Evolutionary conservation across 53 echinoderm and acorn worm species (phyloP).

Genomic region (Zoroaster sp.): DNA sequence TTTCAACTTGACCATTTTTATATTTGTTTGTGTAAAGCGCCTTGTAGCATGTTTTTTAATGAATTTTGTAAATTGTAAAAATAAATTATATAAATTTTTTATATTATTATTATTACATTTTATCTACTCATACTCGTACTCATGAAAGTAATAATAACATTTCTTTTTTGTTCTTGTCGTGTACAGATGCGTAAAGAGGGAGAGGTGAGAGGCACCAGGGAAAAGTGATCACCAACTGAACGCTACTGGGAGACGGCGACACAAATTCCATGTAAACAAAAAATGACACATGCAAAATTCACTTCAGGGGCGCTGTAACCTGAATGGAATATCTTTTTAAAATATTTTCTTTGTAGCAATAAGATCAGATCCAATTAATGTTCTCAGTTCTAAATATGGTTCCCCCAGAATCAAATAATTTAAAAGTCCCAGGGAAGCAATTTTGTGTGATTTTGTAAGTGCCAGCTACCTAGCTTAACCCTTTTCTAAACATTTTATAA

Average conservation of each 20-base stretch:
- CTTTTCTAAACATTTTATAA: neutral
- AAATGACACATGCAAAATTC: neutral
- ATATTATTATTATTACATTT: too few species aligned
- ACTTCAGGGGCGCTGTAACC: neutral
- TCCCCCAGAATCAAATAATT: too few species aligned
- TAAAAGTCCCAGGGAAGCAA: neutral
- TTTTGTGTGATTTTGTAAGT: neutral
- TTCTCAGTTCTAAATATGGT: neutral
- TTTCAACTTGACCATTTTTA: too few species aligned
- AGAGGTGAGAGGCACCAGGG: conserved; percentile 23
- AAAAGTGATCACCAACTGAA: conserved; percentile 8
- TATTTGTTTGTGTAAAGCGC: too few species aligned
- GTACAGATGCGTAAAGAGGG: conserved; percentile 21
- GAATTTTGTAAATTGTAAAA: too few species aligned
- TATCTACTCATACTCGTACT: neutral
- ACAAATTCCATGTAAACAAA: neutral
- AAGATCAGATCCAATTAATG: neutral
- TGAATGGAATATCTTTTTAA: neutral
- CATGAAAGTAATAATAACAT: too few species aligned
- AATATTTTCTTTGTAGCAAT: neutral
- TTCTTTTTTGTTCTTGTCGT: neutral
- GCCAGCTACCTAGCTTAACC: neutral
- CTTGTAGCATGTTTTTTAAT: too few species aligned
- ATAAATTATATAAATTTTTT: too few species aligned
- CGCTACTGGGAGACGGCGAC: neutral